These are phyloP conservation scores for Tenthredo mesomela DNA, from an alignment of 2,888 invertebrate genomes.

Conservation along the genomic window DNA sequence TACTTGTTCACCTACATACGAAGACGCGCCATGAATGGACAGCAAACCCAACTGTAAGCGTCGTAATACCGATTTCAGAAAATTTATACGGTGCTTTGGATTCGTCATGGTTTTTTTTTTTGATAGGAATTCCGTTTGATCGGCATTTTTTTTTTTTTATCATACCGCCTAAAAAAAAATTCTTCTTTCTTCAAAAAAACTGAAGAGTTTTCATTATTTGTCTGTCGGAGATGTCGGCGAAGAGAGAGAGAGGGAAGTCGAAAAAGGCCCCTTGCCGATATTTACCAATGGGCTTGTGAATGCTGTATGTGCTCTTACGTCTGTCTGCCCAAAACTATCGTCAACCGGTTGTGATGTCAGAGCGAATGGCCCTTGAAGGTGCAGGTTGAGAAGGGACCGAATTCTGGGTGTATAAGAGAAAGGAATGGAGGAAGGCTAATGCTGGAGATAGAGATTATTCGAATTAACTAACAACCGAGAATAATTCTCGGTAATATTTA, in stretches of 20 bases:
- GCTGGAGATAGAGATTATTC: background rate
- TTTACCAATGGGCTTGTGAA: background rate
- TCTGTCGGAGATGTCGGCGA: too few species aligned
- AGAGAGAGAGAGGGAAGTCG: too few species aligned
- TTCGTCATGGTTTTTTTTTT: background rate
- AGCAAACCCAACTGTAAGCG: background rate
- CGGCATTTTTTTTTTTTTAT: background rate
- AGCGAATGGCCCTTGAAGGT: constrained; percentile 37
- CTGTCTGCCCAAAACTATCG: constrained; percentile 6
- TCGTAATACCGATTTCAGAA: background rate
- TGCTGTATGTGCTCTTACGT: background rate
- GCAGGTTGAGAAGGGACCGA: constrained; percentile 10
- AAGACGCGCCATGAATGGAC: constrained; percentile 39
- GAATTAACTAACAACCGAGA: background rate
- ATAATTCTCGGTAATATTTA: constrained; percentile 4
- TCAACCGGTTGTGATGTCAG: constrained; percentile 44
- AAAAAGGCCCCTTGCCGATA: background rate
- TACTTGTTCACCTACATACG: constrained; percentile 32
- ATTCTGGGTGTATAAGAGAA: background rate
- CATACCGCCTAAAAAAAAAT: too few species aligned
- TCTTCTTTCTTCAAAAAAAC: background rate
- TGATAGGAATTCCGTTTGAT: background rate
- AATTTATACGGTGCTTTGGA: background rate
- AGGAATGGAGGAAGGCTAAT: background rate
- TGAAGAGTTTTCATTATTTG: too few species aligned